A percentile compares a stretch with the other conserved stretches of the same genome.
Conservation (phyloP, 92 coral and sea anemone genomes). For the Meandrina meandrites region DNA sequence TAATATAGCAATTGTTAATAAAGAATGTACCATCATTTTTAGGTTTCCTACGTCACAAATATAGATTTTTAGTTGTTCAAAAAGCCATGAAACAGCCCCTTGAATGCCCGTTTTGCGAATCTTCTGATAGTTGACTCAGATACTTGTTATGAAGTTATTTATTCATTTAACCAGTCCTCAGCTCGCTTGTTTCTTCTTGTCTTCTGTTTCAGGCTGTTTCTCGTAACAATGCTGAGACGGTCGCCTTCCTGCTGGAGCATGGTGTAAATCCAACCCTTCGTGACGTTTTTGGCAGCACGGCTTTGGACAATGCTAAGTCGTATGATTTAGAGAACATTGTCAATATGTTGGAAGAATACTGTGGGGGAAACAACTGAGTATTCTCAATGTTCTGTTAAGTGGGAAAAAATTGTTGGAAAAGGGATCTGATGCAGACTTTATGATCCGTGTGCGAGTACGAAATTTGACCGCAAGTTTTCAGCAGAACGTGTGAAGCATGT, state of each 20-base stretch:
- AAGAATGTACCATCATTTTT: no score
- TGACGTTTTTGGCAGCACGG: constrained; percentile 85
- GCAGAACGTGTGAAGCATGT: background rate
- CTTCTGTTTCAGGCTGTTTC: constrained; percentile 77
- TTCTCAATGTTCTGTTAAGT: constrained; percentile 12
- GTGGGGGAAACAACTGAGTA: background rate
- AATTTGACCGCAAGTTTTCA: background rate
- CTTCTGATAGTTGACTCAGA: no score
- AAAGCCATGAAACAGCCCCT: no score
- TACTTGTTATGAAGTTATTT: no score
- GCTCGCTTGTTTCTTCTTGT: background rate
- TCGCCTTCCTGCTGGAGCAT: constrained; percentile 71
- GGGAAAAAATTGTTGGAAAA: background rate
- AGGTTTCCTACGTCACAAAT: no score
- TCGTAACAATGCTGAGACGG: constrained; percentile 82
- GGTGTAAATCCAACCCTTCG: constrained; percentile 63
- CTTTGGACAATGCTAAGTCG: constrained; percentile 79
- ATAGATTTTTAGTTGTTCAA: no score
- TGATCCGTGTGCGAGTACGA: background rate
- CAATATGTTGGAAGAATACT: constrained; percentile 63
- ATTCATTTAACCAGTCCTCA: no score
- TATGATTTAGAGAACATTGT: constrained; percentile 59
- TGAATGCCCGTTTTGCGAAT: no score
- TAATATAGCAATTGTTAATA: no score
- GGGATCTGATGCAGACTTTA: background rate